A percentile compares a stretch with the other conserved stretches of the same genome.
These are phyloP conservation scores for Aotus griseimembra DNA, from an alignment of 2,797 vertebrate species.

Conservation along the genomic window DNA sequence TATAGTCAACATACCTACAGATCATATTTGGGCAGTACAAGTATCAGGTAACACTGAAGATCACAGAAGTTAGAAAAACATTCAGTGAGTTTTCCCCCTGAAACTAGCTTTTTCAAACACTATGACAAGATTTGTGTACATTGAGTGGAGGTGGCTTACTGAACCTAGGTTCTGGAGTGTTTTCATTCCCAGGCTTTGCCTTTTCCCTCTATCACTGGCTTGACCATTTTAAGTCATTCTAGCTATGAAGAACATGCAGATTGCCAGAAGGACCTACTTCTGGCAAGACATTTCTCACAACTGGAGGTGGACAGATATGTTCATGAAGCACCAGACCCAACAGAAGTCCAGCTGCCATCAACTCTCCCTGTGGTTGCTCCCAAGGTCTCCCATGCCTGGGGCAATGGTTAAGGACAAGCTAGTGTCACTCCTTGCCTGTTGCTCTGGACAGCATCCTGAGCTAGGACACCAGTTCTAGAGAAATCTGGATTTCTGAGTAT, in stretches of 20 bases:
- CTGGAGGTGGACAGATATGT: neutral
- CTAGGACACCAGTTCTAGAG: neutral
- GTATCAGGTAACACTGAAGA: neutral
- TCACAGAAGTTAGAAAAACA: neutral
- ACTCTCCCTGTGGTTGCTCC: neutral
- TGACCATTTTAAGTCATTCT: neutral
- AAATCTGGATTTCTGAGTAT: neutral
- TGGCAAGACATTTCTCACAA: neutral
- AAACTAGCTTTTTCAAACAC: neutral
- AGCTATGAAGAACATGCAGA: neutral
- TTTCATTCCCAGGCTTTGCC: neutral
- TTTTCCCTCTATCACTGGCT: neutral
- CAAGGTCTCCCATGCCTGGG: neutral
- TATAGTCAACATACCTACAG: neutral
- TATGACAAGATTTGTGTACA: neutral
- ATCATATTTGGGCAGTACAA: neutral
- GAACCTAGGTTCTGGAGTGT: neutral
- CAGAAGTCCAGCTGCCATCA: neutral
- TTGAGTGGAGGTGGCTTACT: neutral
- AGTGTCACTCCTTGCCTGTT: neutral
- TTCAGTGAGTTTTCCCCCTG: neutral
- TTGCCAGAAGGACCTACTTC: neutral
- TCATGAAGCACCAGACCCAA: neutral
- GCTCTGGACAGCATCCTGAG: neutral
- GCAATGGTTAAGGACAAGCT: neutral